Evolutionary conservation across 2,113 vertebrate genomes (phyloP), one percentile per base, ranked within the genome.

Genomic region (Paralichthys olivaceus): DNA sequence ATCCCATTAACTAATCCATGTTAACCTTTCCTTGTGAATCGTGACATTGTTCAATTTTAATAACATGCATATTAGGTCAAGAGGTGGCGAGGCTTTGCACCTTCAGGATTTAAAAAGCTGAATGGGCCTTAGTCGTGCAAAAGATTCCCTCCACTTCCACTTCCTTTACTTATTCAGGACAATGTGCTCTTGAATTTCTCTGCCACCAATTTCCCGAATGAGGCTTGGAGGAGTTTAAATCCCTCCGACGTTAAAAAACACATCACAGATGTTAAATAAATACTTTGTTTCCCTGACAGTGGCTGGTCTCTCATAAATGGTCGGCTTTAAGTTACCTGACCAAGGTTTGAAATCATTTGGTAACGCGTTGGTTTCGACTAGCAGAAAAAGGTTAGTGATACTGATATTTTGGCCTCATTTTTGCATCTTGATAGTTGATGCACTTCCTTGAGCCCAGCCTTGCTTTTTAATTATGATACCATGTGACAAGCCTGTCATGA

Each of bases 11-110:
- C 56, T 76, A 63, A 84, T 75, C 62, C 4, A 51, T 45, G 69
- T 78, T 84, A 72, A 85, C 78, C 77, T 85, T 65, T 84, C 68
- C 70, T 37, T 71, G 70, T 69, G 68, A 72, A 82, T 77, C 63
- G 14, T 73, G 84, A 83, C 78, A 71, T 77, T 85, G 73, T 75
- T 83, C 57, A 59, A 54, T 69, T 87, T 80, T 69, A 82, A 81
- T 82, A 65, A 67, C 64, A 76, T 71, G 75, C 67, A 53, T 62
- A 74, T 74, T 17, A 69, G 77, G 74, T 83, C 65, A 77, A 75
- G 74, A 62, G 49, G 63, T 40, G 66, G 63, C 68, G 19, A 47
- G 78, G 34, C 70, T 84, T 58, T 60, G 71, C 53, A 83, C 76
- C 47, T 69, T 74, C 29, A 54, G 47, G 67, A 74, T n/a, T 61